Percentiles rank a stretch among this genome's conserved stretches.
Evolutionary conservation across 2,113 vertebrate species (phyloP).

Genomic region (Passerina amoena): DNA sequence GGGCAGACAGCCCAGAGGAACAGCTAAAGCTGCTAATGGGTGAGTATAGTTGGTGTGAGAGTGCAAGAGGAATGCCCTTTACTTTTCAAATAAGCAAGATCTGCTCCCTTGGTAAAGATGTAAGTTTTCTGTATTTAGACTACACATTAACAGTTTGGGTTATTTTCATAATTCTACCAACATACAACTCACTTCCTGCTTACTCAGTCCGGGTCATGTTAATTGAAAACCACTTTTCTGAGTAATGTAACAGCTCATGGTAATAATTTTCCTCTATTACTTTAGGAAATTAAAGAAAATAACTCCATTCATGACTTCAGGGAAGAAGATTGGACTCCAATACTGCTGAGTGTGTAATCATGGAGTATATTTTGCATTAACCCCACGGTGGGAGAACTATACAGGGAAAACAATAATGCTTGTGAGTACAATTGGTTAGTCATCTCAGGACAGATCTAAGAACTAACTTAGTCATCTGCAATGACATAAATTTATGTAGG

Average conservation of each 20-base stretch:
- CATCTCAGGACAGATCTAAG: background rate
- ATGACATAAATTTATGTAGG: background rate
- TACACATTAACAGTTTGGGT: background rate
- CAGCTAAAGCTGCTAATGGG: background rate
- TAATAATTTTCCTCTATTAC: background rate
- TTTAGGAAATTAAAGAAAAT: constrained; percentile 6
- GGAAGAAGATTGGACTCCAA: background rate
- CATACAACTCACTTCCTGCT: background rate
- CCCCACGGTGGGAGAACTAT: background rate
- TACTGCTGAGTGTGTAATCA: background rate
- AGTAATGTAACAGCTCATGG: background rate
- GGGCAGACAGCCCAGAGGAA: background rate
- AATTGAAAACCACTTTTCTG: background rate
- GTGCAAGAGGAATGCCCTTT: background rate
- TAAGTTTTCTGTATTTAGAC: background rate
- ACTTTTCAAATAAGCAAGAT: background rate
- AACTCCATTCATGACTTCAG: background rate
- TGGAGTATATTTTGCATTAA: background rate
- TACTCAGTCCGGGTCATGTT: background rate
- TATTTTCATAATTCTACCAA: background rate
- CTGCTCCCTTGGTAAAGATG: background rate
- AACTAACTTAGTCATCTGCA: background rate
- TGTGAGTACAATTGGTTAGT: background rate
- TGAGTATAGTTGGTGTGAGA: background rate
- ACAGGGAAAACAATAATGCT: background rate